Evolutionary conservation across 1,140 invertebrate genomes (phyloP).

Genomic region (Probaryconus sp.): DNA sequence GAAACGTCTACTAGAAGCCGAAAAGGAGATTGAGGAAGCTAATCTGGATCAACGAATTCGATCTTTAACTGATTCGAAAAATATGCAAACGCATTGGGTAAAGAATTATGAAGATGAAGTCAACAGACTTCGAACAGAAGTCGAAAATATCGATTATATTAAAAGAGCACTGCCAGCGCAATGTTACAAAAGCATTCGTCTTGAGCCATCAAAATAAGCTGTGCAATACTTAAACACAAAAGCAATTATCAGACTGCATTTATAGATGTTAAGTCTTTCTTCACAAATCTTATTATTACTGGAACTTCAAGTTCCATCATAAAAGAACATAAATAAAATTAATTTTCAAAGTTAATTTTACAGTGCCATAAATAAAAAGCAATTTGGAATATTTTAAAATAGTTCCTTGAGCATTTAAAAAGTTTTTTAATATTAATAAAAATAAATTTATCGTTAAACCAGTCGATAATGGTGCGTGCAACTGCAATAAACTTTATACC

Average conservation of each 20-base stretch:
- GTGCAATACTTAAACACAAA: conserved; percentile 59
- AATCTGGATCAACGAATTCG: conserved; percentile 88
- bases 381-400: conserved; percentile 2
- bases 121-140: conserved; percentile 84
- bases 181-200: conserved; percentile 87
- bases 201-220: conserved; percentile 79
- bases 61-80: conserved; percentile 84
- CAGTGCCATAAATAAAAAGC: too few relatives aligned
- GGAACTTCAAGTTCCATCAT: conserved; percentile 24
- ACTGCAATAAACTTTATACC: conserved; percentile 74
- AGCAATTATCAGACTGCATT: conserved; percentile 48
- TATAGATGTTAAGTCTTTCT: conserved; percentile 41
- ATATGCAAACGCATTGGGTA: conserved; percentile 87
- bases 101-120: conserved; percentile 91
- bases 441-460: conserved; percentile 22
- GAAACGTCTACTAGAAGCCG: conserved; percentile 84
- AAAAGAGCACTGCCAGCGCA: conserved; percentile 86
- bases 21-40: conserved; percentile 84
- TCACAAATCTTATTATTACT: conserved; percentile 11
- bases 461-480: conserved; percentile 48
- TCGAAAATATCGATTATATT: conserved; percentile 92
- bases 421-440: conserved; percentile 1
- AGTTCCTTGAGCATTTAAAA: conserved; percentile 13
- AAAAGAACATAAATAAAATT: conserved; percentile 8
- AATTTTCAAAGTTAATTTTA: too few relatives aligned